These are phyloP conservation scores for Cheilosia vernalis DNA, from an alignment of 2,888 invertebrate species.

Conservation along the genomic window DNA sequence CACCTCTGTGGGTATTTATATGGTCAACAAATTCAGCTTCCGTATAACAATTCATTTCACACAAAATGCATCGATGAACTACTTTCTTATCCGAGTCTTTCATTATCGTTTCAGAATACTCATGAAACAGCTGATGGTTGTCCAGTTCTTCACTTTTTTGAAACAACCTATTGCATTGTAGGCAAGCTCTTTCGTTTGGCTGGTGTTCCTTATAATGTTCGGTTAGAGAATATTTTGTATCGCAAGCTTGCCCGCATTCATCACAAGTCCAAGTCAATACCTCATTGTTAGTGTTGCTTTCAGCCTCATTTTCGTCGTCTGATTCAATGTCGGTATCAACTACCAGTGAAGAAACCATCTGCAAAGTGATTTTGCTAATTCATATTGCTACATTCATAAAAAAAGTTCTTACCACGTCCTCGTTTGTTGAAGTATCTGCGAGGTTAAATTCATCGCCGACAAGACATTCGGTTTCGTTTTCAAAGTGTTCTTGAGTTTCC, in stretches of 20 bases:
- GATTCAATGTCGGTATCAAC: not conserved
- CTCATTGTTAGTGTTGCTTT: not conserved
- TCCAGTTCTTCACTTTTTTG: conserved; percentile 2
- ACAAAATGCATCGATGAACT: conserved; percentile 8
- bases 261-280: not conserved
- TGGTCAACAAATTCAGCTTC: conserved; percentile 35
- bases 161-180: conserved; percentile 4
- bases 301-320: not conserved
- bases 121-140: conserved; percentile 9
- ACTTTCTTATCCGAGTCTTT: not conserved
- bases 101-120: conserved; percentile 3
- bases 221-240: not conserved
- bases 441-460: no score
- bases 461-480: not conserved
- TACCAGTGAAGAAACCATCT: not conserved
- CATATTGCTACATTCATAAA: not conserved
- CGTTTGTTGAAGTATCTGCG: not conserved
- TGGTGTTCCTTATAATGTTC: conserved; percentile 8
- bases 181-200: not conserved
- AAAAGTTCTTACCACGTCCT: not conserved
- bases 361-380: not conserved
- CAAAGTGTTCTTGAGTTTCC: not conserved
- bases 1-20: conserved; percentile 32
- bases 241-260: not conserved
- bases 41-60: conserved; percentile 3